These are phyloP conservation scores for Vanessa atalanta DNA, from an alignment of 1,140 invertebrate species.

Conservation along the genomic window DNA sequence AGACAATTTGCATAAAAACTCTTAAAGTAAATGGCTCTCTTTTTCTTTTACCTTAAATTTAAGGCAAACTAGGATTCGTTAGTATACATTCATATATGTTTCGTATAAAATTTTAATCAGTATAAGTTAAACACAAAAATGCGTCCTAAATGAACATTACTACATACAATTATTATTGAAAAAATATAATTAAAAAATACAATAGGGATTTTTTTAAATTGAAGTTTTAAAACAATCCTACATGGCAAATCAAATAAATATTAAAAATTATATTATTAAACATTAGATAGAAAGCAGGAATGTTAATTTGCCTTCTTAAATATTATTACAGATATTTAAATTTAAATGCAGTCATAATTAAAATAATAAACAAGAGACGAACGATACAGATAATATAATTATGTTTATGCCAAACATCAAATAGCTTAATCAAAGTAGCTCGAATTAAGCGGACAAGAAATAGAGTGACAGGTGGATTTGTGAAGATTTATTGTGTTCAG, in stretches of 20 bases:
- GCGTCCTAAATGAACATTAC: no score
- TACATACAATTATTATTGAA: no score
- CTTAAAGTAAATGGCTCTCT: conserved; percentile 34
- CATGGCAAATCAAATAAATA: no score
- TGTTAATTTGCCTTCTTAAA: no score
- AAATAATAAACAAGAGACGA: not conserved
- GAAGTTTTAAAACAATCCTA: no score
- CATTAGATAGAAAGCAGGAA: no score
- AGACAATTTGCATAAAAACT: conserved; percentile 41
- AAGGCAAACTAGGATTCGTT: conserved; percentile 15
- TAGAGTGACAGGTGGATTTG: conserved; percentile 46
- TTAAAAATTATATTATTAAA: no score
- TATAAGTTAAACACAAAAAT: no score
- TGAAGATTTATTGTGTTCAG: conserved; percentile 41
- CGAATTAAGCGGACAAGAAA: conserved; percentile 41
- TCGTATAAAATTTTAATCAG: no score
- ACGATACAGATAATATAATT: not conserved
- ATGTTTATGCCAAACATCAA: conserved; percentile 33
- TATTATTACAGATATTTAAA: no score
- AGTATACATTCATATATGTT: not conserved
- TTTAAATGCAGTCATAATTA: not conserved
- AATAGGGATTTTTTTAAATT: no score
- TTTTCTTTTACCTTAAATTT: conserved; percentile 25
- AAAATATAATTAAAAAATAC: no score
- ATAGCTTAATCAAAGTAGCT: conserved; percentile 42